Percentiles rank a stretch among this genome's conserved stretches.
These are phyloP conservation scores for Neogale vison DNA, from an alignment of 2,113 vertebrate species.

Conservation along the genomic window DNA sequence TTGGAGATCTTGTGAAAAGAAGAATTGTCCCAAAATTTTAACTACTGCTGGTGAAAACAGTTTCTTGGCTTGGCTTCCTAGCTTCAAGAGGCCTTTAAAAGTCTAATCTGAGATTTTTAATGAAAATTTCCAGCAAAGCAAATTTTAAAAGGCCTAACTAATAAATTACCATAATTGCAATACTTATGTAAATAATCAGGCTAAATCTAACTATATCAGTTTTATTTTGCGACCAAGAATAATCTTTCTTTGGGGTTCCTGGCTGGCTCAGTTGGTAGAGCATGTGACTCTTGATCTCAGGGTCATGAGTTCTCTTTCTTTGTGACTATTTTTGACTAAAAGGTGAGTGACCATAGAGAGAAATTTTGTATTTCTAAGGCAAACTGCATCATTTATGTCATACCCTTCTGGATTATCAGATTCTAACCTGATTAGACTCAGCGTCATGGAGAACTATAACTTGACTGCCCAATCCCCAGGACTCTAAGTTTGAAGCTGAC, in stretches of 20 bases:
- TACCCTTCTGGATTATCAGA: background rate
- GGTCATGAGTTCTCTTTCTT: background rate
- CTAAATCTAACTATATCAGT: background rate
- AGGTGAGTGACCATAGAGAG: background rate
- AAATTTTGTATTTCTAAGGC: background rate
- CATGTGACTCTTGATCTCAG: background rate
- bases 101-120: background rate
- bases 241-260: background rate
- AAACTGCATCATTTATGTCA: background rate
- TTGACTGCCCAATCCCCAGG: background rate
- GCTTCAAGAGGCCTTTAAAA: background rate
- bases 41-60: background rate
- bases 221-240: slow-evolving; percentile 5
- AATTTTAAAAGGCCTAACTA: background rate
- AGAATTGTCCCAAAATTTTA: background rate
- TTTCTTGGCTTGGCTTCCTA: background rate
- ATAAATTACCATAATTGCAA: background rate
- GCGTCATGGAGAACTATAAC: background rate
- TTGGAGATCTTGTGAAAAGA: background rate
- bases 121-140: background rate
- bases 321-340: background rate
- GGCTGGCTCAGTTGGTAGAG: background rate
- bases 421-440: background rate
- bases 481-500: background rate
- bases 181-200: background rate